These are phyloP conservation scores for Caenorhabditis macrosperma DNA, from an alignment of 2,888 invertebrate species.

Conservation along the genomic window DNA sequence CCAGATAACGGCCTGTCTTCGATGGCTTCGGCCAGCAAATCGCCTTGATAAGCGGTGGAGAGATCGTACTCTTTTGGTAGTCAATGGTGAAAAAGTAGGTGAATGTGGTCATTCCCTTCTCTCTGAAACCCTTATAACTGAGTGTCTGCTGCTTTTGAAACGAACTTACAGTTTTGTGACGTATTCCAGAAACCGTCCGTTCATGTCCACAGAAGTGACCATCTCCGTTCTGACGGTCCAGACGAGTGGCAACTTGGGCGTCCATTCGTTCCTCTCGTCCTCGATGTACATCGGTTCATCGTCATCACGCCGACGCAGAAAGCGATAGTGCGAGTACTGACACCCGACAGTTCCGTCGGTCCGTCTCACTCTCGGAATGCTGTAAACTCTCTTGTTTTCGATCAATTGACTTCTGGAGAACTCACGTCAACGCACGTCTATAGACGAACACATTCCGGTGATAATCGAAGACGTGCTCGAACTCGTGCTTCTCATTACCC, in stretches of 20 bases:
- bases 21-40: constrained; percentile 27
- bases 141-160: too few relatives aligned
- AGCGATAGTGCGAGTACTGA: constrained; percentile 5
- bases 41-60: neutral
- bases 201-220: neutral
- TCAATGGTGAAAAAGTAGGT: constrained; percentile 15
- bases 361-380: neutral
- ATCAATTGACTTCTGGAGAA: too few relatives aligned
- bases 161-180: constrained; percentile 9
- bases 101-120: neutral
- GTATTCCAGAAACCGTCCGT: neutral
- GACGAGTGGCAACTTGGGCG: neutral
- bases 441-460: neutral
- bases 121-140: too few relatives aligned
- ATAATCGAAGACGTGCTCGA: constrained; percentile 13
- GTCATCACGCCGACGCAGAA: constrained; percentile 2
- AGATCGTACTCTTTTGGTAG: neutral
- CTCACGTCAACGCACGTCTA: constrained; percentile 21
- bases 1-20: neutral
- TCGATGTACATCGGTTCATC: constrained; percentile 9
- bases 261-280: neutral
- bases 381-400: neutral
- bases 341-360: neutral
- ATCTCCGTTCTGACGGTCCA: neutral
- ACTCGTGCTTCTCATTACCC: constrained; percentile 5